Percentiles rank a stretch among this genome's conserved stretches.
Evolutionary conservation across 2,888 invertebrate genomes (phyloP).

Genomic region (Halictus ligatus): DNA sequence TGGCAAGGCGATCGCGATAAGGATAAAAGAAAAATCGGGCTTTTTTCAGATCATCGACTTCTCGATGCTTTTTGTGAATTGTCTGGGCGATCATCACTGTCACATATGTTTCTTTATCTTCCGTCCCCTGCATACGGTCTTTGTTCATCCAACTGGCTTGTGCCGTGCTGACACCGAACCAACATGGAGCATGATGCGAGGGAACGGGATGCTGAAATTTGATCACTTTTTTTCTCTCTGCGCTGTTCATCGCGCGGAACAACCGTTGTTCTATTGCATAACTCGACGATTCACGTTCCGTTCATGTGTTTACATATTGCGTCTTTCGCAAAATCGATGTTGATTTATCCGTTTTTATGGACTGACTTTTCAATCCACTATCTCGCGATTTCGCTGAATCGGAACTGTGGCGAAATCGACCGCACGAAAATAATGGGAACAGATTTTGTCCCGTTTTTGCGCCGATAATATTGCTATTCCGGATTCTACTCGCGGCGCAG

Average conservation of each 20-base stretch:
- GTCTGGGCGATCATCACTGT: constrained; percentile 71
- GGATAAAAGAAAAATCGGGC: constrained; percentile 46
- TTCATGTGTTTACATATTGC: constrained; percentile 20
- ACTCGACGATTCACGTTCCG: constrained; percentile 35
- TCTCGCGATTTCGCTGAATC: background rate
- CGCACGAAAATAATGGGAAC: background rate
- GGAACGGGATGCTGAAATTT: constrained; percentile 25
- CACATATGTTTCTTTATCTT: constrained; percentile 45
- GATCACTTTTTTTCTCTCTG: background rate
- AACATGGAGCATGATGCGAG: constrained; percentile 19
- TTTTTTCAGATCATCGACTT: constrained; percentile 65
- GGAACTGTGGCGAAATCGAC: background rate
- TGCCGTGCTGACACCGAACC: constrained; percentile 47
- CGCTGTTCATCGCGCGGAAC: constrained; percentile 3
- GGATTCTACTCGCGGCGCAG: background rate
- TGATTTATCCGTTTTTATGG: constrained; percentile 23
- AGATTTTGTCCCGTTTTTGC: background rate
- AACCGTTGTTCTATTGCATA: constrained; percentile 56
- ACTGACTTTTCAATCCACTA: background rate
- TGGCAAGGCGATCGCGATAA: constrained; percentile 53
- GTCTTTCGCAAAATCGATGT: constrained; percentile 5
- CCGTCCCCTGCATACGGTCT: constrained; percentile 40
- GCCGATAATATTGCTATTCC: background rate
- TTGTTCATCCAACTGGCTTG: constrained; percentile 54
- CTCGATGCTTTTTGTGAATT: constrained; percentile 73